A percentile compares a stretch with the other conserved stretches of the same genome.
phyloP scores from a whole-genome alignment of 2,888 invertebrate genomes.

The Dynastes maya region DNA sequence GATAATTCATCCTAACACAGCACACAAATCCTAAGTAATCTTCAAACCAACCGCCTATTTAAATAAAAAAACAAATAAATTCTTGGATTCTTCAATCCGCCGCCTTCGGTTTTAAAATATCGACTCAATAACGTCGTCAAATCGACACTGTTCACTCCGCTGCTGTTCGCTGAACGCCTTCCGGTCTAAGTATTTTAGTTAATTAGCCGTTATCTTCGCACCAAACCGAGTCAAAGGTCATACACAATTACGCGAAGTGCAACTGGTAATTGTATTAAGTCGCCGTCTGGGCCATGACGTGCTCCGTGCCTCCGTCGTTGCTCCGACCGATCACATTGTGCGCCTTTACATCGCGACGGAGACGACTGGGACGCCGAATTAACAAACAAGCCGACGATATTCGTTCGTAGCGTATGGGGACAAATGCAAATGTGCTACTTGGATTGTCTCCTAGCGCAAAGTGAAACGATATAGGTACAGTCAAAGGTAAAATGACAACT shows the following conservation, averaged over 20 bases:
- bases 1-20: too few relatives aligned
- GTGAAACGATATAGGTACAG: too few relatives aligned
- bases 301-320: conserved; percentile 4
- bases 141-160: neutral
- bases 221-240: conserved; percentile 65
- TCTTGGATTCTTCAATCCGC: neutral
- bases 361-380: neutral
- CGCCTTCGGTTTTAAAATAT: neutral
- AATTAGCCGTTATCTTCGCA: conserved; percentile 57
- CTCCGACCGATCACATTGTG: conserved; percentile 34
- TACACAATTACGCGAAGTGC: conserved; percentile 67
- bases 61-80: too few relatives aligned
- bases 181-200: conserved; percentile 52
- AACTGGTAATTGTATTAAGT: conserved; percentile 67
- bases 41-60: too few relatives aligned
- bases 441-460: too few relatives aligned
- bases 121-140: neutral
- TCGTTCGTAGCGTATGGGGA: too few relatives aligned
- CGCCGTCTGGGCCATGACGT: conserved; percentile 66
- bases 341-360: neutral
- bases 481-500: too few relatives aligned
- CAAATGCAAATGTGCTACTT: too few relatives aligned
- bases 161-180: neutral
- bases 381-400: neutral
- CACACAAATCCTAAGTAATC: too few relatives aligned